Evolutionary conservation across 2,113 vertebrate species (phyloP), one percentile per base, ranked within the genome.

Genomic region (Brachirus orientalis): DNA sequence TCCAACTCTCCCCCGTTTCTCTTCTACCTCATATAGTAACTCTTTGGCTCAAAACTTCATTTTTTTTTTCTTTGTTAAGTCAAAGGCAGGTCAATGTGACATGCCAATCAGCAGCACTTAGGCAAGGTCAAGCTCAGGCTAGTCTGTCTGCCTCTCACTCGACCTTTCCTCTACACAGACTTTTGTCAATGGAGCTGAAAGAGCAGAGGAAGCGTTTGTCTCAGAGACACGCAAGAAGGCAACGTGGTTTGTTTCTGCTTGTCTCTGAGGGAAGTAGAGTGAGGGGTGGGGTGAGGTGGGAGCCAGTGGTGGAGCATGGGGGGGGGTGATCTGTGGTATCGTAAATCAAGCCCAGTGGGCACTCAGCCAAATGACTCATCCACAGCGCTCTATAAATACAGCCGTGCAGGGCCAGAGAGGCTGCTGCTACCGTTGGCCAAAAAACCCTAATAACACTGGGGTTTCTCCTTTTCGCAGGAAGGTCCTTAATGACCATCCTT

Each of bases 321-420:
- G 43, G 61, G 50, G 69, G 72, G 47, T 65, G 11, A 40, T 35
- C 37, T 37, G 58, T 66, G 69, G 35, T 47, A 37, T 48, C 45
- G 35, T 62, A 62, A 62, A 62, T 62, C 60, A 62, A 62, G 60
- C 60, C 37, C 45, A 67, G 63, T 28, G 79, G 89, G 91, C 90
- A 85, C 65, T 12, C 16, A 56, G 92, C 93, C 90, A 91, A 90
- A 70, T 83, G 78, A 82, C 72, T 77, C 83, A 88, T 86, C 83
- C 70, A 43, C 63, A 56, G 80, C 35, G 83, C 74, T 84, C 90
- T 92, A 93, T 92, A 92, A 94, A 92, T 92, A 93, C 90, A 87
- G 87, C 76, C 11, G 40, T 16, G 69, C 74, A 53, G 83, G 83
- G 81, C 79, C 61, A 55, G 22, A 54, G 19, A 82, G 79, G 83